phyloP scores from a whole-genome alignment of 1,140 invertebrate genomes.

The Gryon sp. region DNA sequence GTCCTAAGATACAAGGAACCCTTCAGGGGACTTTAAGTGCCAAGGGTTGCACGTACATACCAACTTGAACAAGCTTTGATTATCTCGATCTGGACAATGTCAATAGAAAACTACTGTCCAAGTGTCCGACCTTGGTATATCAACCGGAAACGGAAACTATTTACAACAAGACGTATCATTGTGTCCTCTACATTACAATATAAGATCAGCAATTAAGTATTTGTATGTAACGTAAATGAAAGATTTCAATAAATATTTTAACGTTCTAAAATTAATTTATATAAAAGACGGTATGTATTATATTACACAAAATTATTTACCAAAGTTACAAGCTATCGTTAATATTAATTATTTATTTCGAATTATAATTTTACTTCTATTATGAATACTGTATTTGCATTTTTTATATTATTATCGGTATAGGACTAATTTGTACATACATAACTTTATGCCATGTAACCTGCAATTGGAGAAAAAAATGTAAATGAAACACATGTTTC shows the following conservation, averaged over 20 bases:
- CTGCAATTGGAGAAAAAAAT: slow-evolving; percentile 15
- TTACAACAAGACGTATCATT: slow-evolving; percentile 28
- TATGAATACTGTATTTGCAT: slow-evolving; percentile 22
- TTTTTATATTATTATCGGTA: slow-evolving; percentile 15
- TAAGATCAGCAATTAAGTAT: slow-evolving; percentile 36
- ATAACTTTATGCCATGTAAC: slow-evolving; percentile 13
- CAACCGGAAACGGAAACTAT: slow-evolving; percentile 64
- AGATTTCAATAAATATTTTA: slow-evolving; percentile 2
- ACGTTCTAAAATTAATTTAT: no score
- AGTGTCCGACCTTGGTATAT: slow-evolving; percentile 45
- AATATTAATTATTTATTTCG: no score
- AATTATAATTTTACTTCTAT: slow-evolving; percentile 30
- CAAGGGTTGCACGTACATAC: slow-evolving; percentile 56
- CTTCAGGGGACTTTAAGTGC: slow-evolving; percentile 64
- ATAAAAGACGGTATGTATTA: no score
- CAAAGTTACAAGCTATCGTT: no score
- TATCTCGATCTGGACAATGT: slow-evolving; percentile 78
- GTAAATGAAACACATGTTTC: slow-evolving; percentile 37
- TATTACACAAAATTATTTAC: no score
- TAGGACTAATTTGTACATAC: slow-evolving; percentile 30
- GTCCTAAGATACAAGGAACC: slow-evolving; percentile 74
- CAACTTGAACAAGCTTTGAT: slow-evolving; percentile 71
- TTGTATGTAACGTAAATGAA: slow-evolving; percentile 38
- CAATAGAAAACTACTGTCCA: slow-evolving; percentile 66
- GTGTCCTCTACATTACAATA: no score